Evolutionary conservation across 2,797 vertebrate species (phyloP).

Genomic region (Zalophus californianus): DNA sequence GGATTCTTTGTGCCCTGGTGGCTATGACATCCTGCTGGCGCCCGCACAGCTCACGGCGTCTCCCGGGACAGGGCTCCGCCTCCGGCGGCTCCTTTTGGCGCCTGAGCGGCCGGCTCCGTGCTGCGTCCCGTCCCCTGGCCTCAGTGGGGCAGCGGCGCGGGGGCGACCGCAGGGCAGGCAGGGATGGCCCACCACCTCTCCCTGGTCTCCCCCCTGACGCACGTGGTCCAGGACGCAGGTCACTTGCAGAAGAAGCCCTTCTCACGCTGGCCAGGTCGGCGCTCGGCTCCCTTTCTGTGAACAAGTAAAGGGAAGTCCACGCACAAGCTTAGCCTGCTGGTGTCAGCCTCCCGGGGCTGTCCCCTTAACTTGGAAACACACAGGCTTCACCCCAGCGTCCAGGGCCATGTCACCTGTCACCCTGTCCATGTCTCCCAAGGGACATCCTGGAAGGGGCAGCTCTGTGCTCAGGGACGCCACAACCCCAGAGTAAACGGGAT

Average conservation of each 20-base stretch:
- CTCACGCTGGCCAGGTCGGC: background rate
- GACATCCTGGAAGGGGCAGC: accelerated
- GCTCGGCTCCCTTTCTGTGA: accelerated
- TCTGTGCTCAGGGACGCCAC: no score
- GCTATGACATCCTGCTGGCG: no score
- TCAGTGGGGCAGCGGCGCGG: background rate
- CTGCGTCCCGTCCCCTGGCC: background rate
- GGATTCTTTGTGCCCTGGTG: no score
- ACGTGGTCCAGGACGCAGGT: background rate
- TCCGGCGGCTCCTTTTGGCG: background rate
- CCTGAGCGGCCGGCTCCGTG: background rate
- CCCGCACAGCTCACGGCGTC: accelerated
- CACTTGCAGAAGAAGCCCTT: no score
- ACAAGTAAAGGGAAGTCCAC: background rate
- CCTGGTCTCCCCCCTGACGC: background rate
- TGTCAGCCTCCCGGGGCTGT: background rate
- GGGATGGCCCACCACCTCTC: background rate
- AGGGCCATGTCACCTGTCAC: accelerated
- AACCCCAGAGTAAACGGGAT: background rate
- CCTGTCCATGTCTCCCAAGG: accelerated
- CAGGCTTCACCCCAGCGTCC: background rate
- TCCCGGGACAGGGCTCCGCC: background rate
- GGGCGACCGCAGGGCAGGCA: background rate
- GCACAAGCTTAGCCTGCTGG: background rate
- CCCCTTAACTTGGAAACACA: background rate